Conservation (phyloP, 2,113 vertebrate species). For the Amia ocellicauda region DNA sequence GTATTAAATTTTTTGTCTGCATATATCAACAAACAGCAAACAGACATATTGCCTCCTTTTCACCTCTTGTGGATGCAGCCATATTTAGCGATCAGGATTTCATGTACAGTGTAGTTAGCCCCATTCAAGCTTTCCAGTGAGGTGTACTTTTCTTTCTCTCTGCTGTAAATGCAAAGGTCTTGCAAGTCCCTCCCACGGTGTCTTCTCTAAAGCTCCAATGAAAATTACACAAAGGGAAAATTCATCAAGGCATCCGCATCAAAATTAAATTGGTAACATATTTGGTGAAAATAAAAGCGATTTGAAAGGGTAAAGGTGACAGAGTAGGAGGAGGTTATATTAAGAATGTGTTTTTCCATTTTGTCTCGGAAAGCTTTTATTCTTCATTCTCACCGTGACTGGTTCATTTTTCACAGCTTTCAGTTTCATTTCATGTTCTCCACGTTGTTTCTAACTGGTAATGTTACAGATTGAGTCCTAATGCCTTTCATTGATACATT, state of each 20-base stretch:
- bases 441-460: too few relatives aligned
- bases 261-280: constrained; percentile 73
- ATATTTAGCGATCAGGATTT: too few relatives aligned
- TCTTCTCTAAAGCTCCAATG: constrained; percentile 38
- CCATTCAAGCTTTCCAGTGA: too few relatives aligned
- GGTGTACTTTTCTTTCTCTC: constrained; percentile 29
- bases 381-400: neutral
- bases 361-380: constrained; percentile 44
- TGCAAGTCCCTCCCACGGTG: constrained; percentile 45
- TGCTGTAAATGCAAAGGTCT: constrained; percentile 46
- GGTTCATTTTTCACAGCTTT: neutral
- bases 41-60: too few relatives aligned
- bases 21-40: too few relatives aligned
- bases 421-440: too few relatives aligned
- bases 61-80: too few relatives aligned
- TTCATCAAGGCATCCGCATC: constrained; percentile 76
- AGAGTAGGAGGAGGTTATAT: constrained; percentile 73
- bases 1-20: too few relatives aligned
- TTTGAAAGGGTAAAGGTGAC: constrained; percentile 65
- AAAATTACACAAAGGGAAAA: constrained; percentile 62
- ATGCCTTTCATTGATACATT: too few relatives aligned
- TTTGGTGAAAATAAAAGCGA: constrained; percentile 44
- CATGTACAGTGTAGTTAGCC: too few relatives aligned
- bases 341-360: constrained; percentile 75
- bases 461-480: too few relatives aligned